phyloP scores from a whole-genome alignment of 2,113 vertebrate genomes.

The Apodemus speciosus region DNA sequence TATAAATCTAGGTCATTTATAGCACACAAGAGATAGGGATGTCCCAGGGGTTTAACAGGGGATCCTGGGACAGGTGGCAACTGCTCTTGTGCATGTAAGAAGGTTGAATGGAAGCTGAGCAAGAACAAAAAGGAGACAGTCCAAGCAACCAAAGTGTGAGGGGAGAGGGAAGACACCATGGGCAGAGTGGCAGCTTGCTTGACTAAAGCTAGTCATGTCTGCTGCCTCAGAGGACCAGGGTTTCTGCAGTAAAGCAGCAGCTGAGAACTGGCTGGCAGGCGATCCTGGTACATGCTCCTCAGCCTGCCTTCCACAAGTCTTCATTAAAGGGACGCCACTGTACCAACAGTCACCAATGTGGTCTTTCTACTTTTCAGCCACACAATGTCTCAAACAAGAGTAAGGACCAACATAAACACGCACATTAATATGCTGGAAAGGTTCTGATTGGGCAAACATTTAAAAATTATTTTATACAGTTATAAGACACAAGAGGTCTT shows the following conservation, averaged over 20 bases:
- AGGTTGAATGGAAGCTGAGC: background rate
- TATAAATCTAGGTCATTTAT: background rate
- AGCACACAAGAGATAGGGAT: background rate
- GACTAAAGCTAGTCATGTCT: background rate
- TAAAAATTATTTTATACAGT: background rate
- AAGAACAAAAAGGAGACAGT: background rate
- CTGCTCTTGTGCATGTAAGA: background rate
- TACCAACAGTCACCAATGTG: background rate
- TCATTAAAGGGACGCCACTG: background rate
- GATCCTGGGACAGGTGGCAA: background rate
- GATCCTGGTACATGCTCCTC: background rate
- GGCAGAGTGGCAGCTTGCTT: background rate
- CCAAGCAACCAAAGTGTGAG: rapidly evolving
- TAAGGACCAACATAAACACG: background rate
- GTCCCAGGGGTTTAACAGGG: background rate
- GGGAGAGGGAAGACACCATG: background rate
- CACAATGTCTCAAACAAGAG: background rate
- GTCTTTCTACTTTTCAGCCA: slow-evolving; percentile 3
- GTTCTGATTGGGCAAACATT: slow-evolving; percentile 5
- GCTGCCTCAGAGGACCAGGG: background rate
- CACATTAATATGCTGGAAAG: slow-evolving; percentile 27
- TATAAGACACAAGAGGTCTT: background rate
- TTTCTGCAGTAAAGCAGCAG: background rate
- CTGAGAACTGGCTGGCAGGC: background rate
- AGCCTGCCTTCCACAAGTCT: background rate